Evolutionary conservation across 2,888 invertebrate species (phyloP), one percentile per base, ranked within the genome.

Genomic region (Xestia sexstrigata): DNA sequence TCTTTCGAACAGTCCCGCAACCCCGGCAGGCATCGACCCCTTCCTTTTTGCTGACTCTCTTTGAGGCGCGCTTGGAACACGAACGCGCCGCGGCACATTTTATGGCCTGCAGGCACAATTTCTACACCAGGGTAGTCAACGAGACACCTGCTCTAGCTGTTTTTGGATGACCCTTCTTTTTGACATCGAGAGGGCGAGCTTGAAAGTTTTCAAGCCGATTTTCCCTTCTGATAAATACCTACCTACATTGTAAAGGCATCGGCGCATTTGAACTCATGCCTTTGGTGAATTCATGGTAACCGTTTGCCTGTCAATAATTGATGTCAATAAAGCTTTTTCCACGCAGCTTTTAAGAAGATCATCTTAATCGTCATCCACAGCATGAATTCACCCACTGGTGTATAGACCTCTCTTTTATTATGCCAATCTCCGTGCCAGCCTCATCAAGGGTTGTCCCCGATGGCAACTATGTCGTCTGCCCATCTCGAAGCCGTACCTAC

Each of bases 51-150:
- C n/a, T n/a, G n/a, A n/a, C n/a, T n/a, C n/a, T n/a, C n/a, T n/a
- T n/a, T n/a, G n/a, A n/a, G n/a, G n/a, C n/a, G n/a, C n/a, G n/a
- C n/a, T n/a, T n/a, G n/a, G n/a, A n/a, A n/a, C n/a, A n/a, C n/a
- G n/a, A n/a, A n/a, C n/a, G n/a, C n/a, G n/a, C n/a, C n/a, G n/a
- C n/a, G n/a, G n/a, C n/a, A n/a, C n/a, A n/a, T n/a, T n/a, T n/a
- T n/a, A n/a, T n/a, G n/a, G 35, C 55, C 11, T 65, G 47, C 39
- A 60, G 58, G 66, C 42, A 67, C 58, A 60, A 49, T 78, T 60
- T 60, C 11, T 76, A 49, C 47, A 47, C 47, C 3, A 67, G 49
- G n/a, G 49, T 60, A 66, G 66, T 76, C 58, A 78, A 67, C 65
- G n/a, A 60, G 60, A 20, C 60, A 60, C 60, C 30, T 60, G 60